These are phyloP conservation scores for Alethe castanea DNA, from an alignment of 2,113 vertebrate genomes.

Conservation along the genomic window DNA sequence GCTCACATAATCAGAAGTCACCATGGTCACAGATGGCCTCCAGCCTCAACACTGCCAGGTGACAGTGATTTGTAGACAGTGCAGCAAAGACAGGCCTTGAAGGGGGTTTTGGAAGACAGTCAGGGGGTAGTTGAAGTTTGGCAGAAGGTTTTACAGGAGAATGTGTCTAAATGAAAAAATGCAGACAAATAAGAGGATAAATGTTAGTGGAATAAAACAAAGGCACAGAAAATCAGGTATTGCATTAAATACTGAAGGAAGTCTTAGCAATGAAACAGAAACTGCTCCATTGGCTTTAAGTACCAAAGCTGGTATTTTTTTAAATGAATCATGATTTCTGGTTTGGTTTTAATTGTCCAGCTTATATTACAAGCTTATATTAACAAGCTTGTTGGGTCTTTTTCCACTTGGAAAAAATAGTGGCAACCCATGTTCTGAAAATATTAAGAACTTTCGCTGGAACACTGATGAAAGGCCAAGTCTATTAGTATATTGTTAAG, in stretches of 20 bases:
- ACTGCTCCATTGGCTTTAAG: neutral
- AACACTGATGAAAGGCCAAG: neutral
- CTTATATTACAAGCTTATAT: neutral
- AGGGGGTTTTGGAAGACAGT: neutral
- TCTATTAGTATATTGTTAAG: neutral
- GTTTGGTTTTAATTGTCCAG: neutral
- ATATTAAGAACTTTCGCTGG: neutral
- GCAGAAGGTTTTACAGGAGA: neutral
- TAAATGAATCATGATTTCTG: neutral
- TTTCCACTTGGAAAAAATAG: neutral
- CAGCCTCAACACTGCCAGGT: neutral
- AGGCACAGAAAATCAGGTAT: neutral
- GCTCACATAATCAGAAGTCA: slow-evolving; percentile 33
- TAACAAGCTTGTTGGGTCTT: neutral
- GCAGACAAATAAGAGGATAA: neutral
- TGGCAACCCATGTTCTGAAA: neutral
- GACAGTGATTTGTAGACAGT: slow-evolving; percentile 33
- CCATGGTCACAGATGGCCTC: slow-evolving; percentile 26
- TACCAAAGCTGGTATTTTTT: neutral
- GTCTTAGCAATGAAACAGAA: neutral
- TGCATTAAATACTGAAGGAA: neutral
- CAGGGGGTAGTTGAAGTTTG: neutral
- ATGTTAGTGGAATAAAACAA: neutral
- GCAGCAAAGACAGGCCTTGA: neutral
- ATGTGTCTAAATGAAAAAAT: neutral